Evolutionary conservation across 2,888 invertebrate species (phyloP), one percentile per base, ranked within the genome.

Genomic region (Netelia virgata): DNA sequence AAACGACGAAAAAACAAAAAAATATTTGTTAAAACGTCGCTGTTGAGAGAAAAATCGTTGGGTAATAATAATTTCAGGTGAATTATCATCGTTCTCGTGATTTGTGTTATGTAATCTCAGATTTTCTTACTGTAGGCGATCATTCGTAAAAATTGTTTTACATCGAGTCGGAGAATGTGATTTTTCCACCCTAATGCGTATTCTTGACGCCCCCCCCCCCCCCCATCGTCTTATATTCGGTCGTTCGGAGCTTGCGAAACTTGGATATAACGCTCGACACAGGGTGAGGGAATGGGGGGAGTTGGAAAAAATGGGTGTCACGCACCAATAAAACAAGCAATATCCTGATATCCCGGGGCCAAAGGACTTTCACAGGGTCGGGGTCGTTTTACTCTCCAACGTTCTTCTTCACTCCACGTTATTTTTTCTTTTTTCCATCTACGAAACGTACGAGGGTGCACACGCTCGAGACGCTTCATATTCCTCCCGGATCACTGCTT

Each of bases 281-380:
- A 36, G 6, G 8, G 6, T 5, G 36, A 36, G 8, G 36, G 36
- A 6, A 6, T 61, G 14, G 14, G 14, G 14, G 14, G 14, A 47
- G 14, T 47, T 47, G 47, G 47, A 10, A 47, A 91, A 91, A 90
- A 91, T 90, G 91, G 88, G 87, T 92, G 92, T 93, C 92, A 93
- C 92, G 92, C 91, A 90, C 90, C 90, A 92, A 92, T 91, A 92
- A 93, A 92, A 93, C 93, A 92, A 92, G 91, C 93, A 93, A 93
- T 93, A 93, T 93, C 91, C 91, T 87, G 89, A 87, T 92, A 87
- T 90, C 91, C 91, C 86, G 90, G 89, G 91, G 91, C 91, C 88
- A 91, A 92, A 90, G 91, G 87, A 89, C 90, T 86, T 88, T 89
- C 86, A 81, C 78, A 72, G 87, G 77, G 86, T 84, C 76, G 73